Evolutionary conservation across 1,140 invertebrate genomes (phyloP).

Genomic region (Chlorops oryzae): DNA sequence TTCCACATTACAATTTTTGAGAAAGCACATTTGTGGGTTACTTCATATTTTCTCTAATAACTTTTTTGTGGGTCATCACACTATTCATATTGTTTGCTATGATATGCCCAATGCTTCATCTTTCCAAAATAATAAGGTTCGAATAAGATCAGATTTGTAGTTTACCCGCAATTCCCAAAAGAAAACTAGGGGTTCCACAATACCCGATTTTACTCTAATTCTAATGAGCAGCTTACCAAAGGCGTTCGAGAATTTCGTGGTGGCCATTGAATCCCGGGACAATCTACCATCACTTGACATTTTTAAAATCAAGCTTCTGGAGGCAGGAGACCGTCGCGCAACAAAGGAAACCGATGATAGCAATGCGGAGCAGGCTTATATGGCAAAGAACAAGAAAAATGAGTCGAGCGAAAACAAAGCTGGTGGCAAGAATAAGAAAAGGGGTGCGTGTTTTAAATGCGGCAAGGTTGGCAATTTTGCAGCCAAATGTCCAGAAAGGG

Average conservation of each 20-base stretch:
- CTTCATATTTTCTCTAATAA: too few relatives aligned
- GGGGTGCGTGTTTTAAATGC: neutral
- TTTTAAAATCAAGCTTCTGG: constrained; percentile 11
- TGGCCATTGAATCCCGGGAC: constrained; percentile 15
- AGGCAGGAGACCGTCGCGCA: constrained; percentile 10
- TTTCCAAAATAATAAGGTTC: too few relatives aligned
- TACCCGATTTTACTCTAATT: too few relatives aligned
- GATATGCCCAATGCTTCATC: too few relatives aligned
- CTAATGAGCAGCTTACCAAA: constrained; percentile 3
- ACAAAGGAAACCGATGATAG: neutral
- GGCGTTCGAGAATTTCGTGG: constrained; percentile 14
- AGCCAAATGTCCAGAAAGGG: neutral
- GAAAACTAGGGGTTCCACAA: too few relatives aligned
- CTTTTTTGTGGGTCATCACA: too few relatives aligned
- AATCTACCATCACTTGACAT: constrained; percentile 3
- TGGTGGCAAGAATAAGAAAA: neutral
- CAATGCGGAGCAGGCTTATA: neutral
- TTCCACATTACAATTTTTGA: too few relatives aligned
- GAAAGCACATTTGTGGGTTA: too few relatives aligned
- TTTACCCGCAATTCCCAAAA: too few relatives aligned
- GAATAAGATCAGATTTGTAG: too few relatives aligned
- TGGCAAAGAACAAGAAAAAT: neutral
- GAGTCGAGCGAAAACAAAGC: neutral
- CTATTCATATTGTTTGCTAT: too few relatives aligned
- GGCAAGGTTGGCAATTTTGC: neutral